Percentiles rank a stretch among this genome's conserved stretches.
Conservation (phyloP, 2,113 vertebrate species). For the Tylochromis polylepis region DNA sequence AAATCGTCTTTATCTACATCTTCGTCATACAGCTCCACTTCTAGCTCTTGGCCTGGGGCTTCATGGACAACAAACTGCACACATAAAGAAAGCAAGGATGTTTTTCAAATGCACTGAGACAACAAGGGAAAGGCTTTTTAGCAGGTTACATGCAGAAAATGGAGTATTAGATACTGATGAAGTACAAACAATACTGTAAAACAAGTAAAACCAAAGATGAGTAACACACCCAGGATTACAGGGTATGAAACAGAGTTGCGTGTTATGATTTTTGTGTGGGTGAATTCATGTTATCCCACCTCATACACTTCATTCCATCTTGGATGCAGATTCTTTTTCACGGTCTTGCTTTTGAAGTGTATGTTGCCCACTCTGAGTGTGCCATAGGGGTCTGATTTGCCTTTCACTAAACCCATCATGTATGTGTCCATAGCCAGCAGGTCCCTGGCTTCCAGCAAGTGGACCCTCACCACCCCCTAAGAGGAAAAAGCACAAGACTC, state of each 20-base stretch:
- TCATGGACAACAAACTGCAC: slow-evolving; percentile 90
- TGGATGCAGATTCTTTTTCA: slow-evolving; percentile 83
- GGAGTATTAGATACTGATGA: neutral
- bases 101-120: neutral
- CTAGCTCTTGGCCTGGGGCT: slow-evolving; percentile 91
- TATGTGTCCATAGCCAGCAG: slow-evolving; percentile 88
- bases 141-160: neutral
- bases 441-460: slow-evolving; percentile 82
- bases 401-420: slow-evolving; percentile 83
- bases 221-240: neutral
- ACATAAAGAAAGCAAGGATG: neutral
- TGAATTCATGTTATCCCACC: slow-evolving; percentile 62
- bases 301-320: slow-evolving; percentile 89
- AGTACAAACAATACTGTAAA: neutral
- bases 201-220: neutral
- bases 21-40: slow-evolving; percentile 89
- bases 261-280: neutral
- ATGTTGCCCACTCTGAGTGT: slow-evolving; percentile 79
- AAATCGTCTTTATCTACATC: slow-evolving; percentile 93
- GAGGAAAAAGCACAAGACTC: neutral
- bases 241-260: neutral
- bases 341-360: slow-evolving; percentile 80
- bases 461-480: slow-evolving; percentile 88
- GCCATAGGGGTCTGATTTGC: slow-evolving; percentile 92
- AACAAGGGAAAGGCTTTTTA: neutral